These are phyloP conservation scores for Cephus sareptanus DNA, from an alignment of 2,888 invertebrate genomes.

Conservation along the genomic window DNA sequence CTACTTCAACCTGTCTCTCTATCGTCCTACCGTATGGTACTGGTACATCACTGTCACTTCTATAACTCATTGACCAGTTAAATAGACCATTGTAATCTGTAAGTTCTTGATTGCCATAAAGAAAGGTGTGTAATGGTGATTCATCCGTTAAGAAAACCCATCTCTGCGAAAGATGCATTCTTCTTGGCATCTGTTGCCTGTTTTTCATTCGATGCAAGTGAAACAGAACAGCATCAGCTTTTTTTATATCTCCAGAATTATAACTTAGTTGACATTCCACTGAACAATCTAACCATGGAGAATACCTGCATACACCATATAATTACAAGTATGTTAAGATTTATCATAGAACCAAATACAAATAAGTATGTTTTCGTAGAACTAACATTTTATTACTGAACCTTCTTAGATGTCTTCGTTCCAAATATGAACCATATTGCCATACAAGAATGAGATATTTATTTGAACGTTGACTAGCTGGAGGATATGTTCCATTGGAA, in stretches of 20 bases:
- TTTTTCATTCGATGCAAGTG: conserved; percentile 69
- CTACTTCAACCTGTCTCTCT: conserved; percentile 14
- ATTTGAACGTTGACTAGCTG: conserved; percentile 27
- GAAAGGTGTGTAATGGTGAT: conserved; percentile 73
- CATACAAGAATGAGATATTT: conserved; percentile 71
- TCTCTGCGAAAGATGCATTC: conserved; percentile 66
- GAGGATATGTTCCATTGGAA: conserved; percentile 49
- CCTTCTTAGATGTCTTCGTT: conserved; percentile 69
- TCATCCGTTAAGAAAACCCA: conserved; percentile 81
- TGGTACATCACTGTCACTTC: conserved; percentile 74
- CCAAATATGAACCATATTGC: conserved; percentile 71
- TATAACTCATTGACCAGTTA: conserved; percentile 79
- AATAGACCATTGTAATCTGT: conserved; percentile 72
- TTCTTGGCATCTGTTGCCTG: conserved; percentile 69
- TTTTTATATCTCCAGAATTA: conserved; percentile 64
- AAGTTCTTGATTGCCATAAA: conserved; percentile 60
- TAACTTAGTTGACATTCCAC: conserved; percentile 73
- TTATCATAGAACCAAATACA: not conserved
- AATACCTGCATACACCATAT: conserved; percentile 61
- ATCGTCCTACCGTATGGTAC: conserved; percentile 74
- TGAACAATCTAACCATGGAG: conserved; percentile 72
- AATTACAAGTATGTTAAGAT: not conserved
- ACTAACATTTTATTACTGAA: conserved; percentile 64
- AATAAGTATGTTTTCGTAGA: not conserved
- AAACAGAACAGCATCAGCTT: conserved; percentile 75